Conservation (phyloP, 2,797 vertebrate genomes). For the Lepus oiostolus region DNA sequence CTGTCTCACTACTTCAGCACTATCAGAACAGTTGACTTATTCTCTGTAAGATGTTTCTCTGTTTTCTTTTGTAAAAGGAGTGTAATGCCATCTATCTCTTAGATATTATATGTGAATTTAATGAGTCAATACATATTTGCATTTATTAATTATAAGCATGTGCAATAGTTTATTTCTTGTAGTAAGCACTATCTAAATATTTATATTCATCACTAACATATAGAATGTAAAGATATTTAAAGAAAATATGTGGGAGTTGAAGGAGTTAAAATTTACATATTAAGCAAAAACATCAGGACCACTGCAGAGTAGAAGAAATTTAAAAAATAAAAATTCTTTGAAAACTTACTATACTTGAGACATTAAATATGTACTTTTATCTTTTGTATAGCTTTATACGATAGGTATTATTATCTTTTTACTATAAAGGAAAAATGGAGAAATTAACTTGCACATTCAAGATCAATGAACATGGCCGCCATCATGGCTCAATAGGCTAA, state of each 20-base stretch:
- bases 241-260: background rate
- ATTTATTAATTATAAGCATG: background rate
- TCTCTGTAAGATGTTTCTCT: background rate
- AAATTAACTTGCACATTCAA: background rate
- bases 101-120: background rate
- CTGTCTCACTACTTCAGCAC: background rate
- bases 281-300: background rate
- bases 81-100: background rate
- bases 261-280: background rate
- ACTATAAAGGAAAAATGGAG: background rate
- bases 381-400: background rate
- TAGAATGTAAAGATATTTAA: background rate
- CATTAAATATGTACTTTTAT: slow-evolving; percentile 51
- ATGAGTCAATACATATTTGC: background rate
- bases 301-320: background rate
- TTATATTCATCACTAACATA: background rate
- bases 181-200: background rate
- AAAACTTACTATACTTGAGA: background rate
- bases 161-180: background rate
- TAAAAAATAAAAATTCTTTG: slow-evolving; percentile 30
- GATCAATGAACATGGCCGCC: background rate
- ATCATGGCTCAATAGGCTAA: no score
- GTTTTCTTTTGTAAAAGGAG: background rate
- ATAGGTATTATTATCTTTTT: background rate
- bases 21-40: background rate